phyloP scores from a whole-genome alignment of 2,888 invertebrate genomes.

The Scaptomyza parva region DNA sequence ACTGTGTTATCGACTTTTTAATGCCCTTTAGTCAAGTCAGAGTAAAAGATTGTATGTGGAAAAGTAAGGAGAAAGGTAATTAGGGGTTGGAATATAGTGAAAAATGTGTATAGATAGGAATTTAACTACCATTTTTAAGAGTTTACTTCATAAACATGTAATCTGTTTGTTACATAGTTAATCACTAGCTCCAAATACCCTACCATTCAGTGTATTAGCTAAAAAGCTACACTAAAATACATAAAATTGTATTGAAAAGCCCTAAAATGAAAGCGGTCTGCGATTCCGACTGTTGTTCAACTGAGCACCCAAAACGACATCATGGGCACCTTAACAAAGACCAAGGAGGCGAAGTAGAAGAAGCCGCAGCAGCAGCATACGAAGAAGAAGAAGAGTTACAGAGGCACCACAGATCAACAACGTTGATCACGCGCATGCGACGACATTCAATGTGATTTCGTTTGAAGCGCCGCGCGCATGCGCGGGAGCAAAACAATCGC shows the following conservation, averaged over 20 bases:
- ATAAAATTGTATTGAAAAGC: conserved; percentile 74
- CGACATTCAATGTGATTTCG: conserved; percentile 81
- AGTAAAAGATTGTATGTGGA: not conserved
- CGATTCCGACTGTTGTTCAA: conserved; percentile 39
- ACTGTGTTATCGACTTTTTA: conserved; percentile 28
- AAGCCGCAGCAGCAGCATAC: not conserved
- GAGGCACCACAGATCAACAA: conserved; percentile 76
- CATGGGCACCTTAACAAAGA: not conserved
- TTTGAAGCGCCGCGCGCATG: conserved; percentile 79
- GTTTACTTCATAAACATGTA: not conserved
- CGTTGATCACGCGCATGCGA: conserved; percentile 82
- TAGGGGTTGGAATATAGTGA: not conserved
- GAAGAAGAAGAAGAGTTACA: conserved; percentile 19
- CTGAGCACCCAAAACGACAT: conserved; percentile 62
- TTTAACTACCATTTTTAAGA: not conserved
- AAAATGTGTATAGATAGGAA: not conserved
- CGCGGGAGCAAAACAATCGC: conserved; percentile 80
- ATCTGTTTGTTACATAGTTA: not conserved
- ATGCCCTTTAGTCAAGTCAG: conserved; percentile 43
- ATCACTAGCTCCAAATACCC: not conserved
- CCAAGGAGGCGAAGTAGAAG: conserved; percentile 5
- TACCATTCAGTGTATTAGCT: conserved; percentile 46
- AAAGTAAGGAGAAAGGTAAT: not conserved
- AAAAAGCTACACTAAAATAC: conserved; percentile 58
- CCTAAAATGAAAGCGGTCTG: conserved; percentile 73